Evolutionary conservation across 2,113 vertebrate species (phyloP).

Genomic region (Lethenteron reissneri): DNA sequence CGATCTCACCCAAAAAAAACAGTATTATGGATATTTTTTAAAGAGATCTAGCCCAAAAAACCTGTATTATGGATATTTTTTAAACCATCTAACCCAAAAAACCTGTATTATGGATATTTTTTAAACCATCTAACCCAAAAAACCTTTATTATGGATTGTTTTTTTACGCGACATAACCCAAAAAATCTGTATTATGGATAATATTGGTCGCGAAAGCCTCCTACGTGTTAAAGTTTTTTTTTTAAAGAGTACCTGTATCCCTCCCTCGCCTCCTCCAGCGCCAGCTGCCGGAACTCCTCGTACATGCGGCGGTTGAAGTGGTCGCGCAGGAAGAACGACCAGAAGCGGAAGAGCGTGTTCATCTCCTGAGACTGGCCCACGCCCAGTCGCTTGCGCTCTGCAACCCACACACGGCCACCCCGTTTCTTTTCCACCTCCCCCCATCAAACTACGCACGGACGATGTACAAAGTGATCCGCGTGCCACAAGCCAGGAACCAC

Average conservation of each 20-base stretch:
- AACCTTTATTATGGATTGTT: not conserved
- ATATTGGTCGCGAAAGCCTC: no score
- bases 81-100: no score
- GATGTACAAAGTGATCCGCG: no score
- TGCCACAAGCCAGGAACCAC: no score
- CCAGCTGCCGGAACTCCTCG: slow-evolving; percentile 78
- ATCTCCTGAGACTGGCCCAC: slow-evolving; percentile 98
- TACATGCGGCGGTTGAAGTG: slow-evolving; percentile 99
- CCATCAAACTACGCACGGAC: no score
- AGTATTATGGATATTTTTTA: no score
- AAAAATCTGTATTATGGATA: not conserved
- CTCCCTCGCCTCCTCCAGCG: slow-evolving; percentile 78
- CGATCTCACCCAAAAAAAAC: no score
- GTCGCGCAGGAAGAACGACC: slow-evolving; percentile 96
- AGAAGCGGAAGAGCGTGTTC: slow-evolving; percentile 98
- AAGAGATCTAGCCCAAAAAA: no score
- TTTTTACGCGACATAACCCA: not conserved
- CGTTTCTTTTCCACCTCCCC: no score
- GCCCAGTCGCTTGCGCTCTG: slow-evolving; percentile 82
- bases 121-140: not conserved
- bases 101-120: no score
- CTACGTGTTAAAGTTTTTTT: no score
- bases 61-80: no score
- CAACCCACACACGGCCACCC: slow-evolving; percentile 1
- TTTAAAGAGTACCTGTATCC: slow-evolving; percentile 52